Evolutionary conservation across 2,113 vertebrate species (phyloP).

Genomic region (Elachura formosa): DNA sequence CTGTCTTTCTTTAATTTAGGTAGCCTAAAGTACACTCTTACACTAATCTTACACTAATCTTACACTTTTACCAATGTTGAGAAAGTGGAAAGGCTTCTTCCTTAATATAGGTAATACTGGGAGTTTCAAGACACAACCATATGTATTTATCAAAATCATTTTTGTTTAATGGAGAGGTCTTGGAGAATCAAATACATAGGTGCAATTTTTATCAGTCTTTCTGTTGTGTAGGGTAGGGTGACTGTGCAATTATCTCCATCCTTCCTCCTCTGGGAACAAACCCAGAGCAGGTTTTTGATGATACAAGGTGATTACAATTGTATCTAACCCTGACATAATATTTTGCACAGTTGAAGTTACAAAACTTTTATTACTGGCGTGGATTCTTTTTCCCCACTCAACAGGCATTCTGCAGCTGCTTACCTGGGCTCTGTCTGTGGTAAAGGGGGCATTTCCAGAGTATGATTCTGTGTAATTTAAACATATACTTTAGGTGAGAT

Average conservation of each 20-base stretch:
- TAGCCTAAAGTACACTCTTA: neutral
- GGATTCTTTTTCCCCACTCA: neutral
- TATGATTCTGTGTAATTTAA: neutral
- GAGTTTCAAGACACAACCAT: neutral
- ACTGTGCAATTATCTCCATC: neutral
- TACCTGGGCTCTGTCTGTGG: neutral
- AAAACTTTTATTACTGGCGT: neutral
- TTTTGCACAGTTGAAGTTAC: neutral
- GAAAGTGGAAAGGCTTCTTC: neutral
- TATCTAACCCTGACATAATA: neutral
- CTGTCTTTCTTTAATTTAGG: neutral
- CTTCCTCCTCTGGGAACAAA: neutral
- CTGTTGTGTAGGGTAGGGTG: accelerated
- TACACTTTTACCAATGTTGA: neutral
- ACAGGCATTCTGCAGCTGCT: neutral
- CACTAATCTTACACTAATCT: no score
- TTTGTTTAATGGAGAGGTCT: neutral
- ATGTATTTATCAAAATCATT: neutral
- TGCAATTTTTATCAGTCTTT: neutral
- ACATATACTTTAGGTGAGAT: neutral
- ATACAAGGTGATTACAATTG: neutral
- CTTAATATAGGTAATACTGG: neutral
- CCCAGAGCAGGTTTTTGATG: neutral
- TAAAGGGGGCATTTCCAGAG: neutral
- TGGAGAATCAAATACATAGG: neutral